Evolutionary conservation across 2,113 vertebrate genomes (phyloP).

Genomic region (Lagopus leucura): DNA sequence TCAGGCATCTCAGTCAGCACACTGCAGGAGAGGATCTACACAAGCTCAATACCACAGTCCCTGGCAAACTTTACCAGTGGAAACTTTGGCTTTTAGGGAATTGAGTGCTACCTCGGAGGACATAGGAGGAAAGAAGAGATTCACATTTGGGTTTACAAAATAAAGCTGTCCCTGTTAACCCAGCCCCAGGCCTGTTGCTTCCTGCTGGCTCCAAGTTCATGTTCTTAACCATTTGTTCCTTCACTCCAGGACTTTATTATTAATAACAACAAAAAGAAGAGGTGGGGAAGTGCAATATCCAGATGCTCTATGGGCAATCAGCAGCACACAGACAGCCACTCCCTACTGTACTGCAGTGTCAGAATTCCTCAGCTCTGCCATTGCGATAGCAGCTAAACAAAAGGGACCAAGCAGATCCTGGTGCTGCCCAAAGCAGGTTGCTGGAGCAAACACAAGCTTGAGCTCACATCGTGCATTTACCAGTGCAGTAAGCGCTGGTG

Average conservation of each 20-base stretch:
- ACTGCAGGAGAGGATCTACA: neutral
- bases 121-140: neutral
- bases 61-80: neutral
- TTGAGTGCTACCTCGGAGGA: neutral
- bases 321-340: neutral
- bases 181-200: neutral
- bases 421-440: neutral
- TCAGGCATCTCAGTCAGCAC: neutral
- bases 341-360: neutral
- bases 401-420: constrained; percentile 8
- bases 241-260: neutral
- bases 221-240: neutral
- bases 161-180: neutral
- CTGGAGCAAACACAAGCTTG: neutral
- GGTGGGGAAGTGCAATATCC: neutral
- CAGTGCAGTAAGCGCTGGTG: neutral
- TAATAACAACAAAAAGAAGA: neutral
- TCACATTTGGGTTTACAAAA: neutral
- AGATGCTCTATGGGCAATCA: neutral
- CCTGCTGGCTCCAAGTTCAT: neutral
- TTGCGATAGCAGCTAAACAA: neutral
- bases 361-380: neutral
- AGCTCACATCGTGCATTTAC: neutral
- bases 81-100: neutral
- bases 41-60: neutral